phyloP scores from a whole-genome alignment of 2,888 invertebrate species.

The Leptogaster cylindrica region DNA sequence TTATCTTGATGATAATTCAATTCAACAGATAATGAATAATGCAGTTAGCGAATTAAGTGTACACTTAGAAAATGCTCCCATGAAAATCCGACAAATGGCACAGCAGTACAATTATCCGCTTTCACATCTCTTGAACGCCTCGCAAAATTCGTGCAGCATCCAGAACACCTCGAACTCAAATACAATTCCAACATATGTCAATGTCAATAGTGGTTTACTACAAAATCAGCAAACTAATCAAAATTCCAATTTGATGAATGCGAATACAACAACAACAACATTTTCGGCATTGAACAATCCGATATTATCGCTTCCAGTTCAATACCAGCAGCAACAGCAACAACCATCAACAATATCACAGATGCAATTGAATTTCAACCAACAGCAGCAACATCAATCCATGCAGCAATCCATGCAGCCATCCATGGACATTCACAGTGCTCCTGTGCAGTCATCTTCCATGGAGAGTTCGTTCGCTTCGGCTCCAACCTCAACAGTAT shows the following conservation, averaged over 20 bases:
- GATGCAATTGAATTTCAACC: conserved; percentile 8
- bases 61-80: conserved; percentile 41
- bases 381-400: conserved; percentile 40
- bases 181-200: conserved; percentile 1
- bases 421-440: background rate
- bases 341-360: background rate
- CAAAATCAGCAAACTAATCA: background rate
- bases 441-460: background rate
- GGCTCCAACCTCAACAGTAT: too few relatives aligned
- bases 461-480: too few relatives aligned
- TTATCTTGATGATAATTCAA: conserved; percentile 19
- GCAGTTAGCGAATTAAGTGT: background rate
- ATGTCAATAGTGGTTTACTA: background rate
- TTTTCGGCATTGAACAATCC: conserved; percentile 41
- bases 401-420: background rate
- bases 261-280: conserved; percentile 32
- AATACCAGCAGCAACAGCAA: conserved; percentile 30
- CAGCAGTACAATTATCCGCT: conserved; percentile 42
- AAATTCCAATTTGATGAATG: background rate
- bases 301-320: conserved; percentile 39
- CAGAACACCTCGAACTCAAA: conserved; percentile 1
- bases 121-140: conserved; percentile 11
- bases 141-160: background rate
- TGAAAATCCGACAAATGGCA: conserved; percentile 45
- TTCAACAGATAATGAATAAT: conserved; percentile 12